Evolutionary conservation across 2,113 vertebrate genomes (phyloP).

Genomic region (Centropus bengalensis): DNA sequence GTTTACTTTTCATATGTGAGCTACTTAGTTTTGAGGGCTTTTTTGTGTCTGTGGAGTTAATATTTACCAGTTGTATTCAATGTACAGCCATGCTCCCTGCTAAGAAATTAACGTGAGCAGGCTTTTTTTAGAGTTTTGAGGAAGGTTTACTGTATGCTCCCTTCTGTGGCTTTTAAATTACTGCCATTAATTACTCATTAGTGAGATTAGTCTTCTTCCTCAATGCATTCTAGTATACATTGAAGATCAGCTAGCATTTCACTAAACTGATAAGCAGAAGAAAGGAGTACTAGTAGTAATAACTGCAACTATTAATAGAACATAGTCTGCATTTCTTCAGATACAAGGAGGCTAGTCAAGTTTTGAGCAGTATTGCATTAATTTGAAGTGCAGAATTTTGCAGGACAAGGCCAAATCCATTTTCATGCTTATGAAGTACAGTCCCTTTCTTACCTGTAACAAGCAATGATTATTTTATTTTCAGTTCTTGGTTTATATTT

Average conservation of each 20-base stretch:
- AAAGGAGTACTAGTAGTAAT: neutral
- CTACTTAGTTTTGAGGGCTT: neutral
- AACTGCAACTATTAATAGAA: neutral
- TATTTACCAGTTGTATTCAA: neutral
- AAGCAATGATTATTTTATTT: neutral
- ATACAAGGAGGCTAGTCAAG: neutral
- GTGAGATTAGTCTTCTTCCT: neutral
- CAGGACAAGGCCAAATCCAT: neutral
- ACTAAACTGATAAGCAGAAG: neutral
- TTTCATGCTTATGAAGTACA: neutral
- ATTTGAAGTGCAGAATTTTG: neutral
- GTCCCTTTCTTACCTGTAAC: neutral
- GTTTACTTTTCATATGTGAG: neutral
- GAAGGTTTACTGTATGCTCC: neutral
- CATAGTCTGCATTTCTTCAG: neutral
- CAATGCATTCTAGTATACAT: neutral
- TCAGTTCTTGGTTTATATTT: neutral
- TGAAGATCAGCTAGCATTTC: neutral
- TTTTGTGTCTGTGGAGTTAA: accelerated
- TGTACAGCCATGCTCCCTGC: neutral
- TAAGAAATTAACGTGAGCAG: neutral
- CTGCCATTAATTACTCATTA: neutral
- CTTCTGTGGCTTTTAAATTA: neutral
- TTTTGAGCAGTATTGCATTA: neutral
- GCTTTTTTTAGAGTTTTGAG: neutral